Evolutionary conservation across 2,797 vertebrate genomes (phyloP).

Genomic region (Lepus oiostolus): DNA sequence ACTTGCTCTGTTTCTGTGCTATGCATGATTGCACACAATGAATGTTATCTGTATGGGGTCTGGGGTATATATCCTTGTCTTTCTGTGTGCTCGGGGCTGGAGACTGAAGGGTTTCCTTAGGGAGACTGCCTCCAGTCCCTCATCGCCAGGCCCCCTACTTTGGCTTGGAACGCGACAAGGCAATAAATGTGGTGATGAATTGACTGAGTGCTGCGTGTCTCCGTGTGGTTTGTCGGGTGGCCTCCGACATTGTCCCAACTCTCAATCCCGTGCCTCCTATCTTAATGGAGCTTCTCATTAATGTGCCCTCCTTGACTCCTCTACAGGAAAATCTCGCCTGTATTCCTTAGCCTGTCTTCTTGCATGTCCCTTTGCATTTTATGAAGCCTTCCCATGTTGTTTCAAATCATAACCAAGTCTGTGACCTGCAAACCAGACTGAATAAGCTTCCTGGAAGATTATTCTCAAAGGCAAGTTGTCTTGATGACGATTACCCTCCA

Average conservation of each 20-base stretch:
- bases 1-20: no score
- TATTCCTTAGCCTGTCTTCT: not conserved
- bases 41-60: no score
- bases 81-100: no score
- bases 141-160: no score
- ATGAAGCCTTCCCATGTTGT: not conserved
- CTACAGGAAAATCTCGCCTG: not conserved
- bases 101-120: no score
- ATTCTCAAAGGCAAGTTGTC: not conserved
- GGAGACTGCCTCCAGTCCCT: no score
- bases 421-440: not conserved
- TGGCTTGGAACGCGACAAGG: no score
- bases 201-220: no score
- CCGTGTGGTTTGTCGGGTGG: no score
- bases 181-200: no score
- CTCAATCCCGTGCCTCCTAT: not conserved
- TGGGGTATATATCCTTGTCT: no score
- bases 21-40: no score
- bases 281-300: not conserved
- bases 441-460: slow-evolving; percentile 2
- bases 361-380: not conserved
- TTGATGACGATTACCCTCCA: not conserved
- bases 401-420: not conserved
- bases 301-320: not conserved
- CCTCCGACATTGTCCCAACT: not conserved